Percentiles rank a stretch among this genome's conserved stretches.
phyloP scores from a whole-genome alignment of 2,113 vertebrate species.

The Osmerus mordax region DNA sequence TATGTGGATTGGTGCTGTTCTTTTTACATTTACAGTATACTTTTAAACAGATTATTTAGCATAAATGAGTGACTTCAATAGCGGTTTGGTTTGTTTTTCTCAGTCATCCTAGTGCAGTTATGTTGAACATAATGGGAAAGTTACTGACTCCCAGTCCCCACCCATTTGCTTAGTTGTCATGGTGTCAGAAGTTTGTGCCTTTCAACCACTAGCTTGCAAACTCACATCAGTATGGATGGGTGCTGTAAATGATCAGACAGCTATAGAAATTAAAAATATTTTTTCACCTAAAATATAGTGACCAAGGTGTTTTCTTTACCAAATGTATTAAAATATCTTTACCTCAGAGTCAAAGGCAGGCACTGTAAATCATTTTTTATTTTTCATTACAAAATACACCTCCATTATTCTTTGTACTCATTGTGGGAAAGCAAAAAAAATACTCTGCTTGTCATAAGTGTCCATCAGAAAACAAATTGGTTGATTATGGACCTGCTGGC shows the following conservation, averaged over 20 bases:
- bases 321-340: too few species aligned
- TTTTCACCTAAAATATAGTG: background rate
- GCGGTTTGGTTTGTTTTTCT: background rate
- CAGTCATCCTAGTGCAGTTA: background rate
- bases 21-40: too few species aligned
- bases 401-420: too few species aligned
- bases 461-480: constrained; percentile 3
- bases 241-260: background rate
- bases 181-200: constrained; percentile 15
- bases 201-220: background rate
- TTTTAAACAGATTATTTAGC: background rate
- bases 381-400: too few species aligned
- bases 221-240: constrained; percentile 1
- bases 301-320: background rate
- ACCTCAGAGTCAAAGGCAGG: too few species aligned
- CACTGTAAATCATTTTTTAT: too few species aligned
- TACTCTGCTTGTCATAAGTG: background rate
- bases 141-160: constrained; percentile 1
- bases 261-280: background rate
- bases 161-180: constrained; percentile 19
- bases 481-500: constrained; percentile 8
- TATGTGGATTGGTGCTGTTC: too few species aligned
- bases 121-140: background rate
- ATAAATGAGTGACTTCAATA: background rate
- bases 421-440: background rate